These are phyloP conservation scores for Phyllostomus discolor DNA, from an alignment of 2,113 vertebrate genomes.

Conservation along the genomic window DNA sequence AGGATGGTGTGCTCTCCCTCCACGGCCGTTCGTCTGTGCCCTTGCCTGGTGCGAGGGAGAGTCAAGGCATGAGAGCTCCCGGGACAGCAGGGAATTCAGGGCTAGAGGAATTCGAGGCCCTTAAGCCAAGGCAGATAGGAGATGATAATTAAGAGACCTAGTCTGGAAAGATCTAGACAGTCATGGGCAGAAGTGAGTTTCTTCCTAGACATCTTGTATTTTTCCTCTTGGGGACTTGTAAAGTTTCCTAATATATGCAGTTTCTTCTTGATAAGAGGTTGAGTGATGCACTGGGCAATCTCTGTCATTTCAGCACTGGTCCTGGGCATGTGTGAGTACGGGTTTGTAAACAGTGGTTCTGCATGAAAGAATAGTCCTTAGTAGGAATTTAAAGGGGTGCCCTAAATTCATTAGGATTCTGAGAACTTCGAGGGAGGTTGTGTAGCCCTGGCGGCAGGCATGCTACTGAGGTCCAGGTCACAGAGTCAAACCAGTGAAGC, in stretches of 20 bases:
- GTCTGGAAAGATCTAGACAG: not conserved
- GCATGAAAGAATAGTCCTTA: not conserved
- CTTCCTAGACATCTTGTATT: not conserved
- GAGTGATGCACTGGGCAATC: not conserved
- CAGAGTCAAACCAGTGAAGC: not conserved
- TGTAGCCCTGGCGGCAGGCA: not conserved
- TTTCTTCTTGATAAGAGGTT: not conserved
- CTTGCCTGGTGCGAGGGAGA: too few species aligned
- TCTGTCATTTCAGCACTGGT: not conserved
- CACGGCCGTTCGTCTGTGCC: not conserved
- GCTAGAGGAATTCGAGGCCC: not conserved
- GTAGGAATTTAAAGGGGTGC: not conserved
- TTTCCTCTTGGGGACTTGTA: not conserved
- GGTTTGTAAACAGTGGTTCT: not conserved
- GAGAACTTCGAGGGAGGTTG: not conserved
- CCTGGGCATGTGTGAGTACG: not conserved
- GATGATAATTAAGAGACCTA: not conserved
- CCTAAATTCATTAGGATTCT: not conserved
- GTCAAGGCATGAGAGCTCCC: too few species aligned
- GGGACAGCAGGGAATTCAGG: not conserved
- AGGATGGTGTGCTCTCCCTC: not conserved
- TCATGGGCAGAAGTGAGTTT: not conserved
- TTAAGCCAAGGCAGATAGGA: not conserved
- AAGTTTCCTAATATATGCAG: not conserved
- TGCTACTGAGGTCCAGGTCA: not conserved